Conservation (phyloP, 2,797 vertebrate genomes). For the Chrysocyon brachyurus region DNA sequence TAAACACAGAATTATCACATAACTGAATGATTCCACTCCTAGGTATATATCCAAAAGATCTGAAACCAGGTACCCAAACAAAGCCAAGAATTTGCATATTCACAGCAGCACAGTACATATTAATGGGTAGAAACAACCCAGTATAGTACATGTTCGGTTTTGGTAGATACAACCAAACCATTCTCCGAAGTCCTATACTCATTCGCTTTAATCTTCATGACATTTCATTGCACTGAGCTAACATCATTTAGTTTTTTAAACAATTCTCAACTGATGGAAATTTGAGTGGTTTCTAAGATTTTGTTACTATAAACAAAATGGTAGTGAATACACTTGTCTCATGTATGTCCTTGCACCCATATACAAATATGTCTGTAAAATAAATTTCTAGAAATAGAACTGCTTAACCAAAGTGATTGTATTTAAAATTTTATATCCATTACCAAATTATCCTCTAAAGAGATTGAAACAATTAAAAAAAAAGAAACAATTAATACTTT, state of each 20-base stretch:
- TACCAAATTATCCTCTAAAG: slow-evolving; percentile 54
- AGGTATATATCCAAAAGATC: not conserved
- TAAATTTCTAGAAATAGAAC: slow-evolving; percentile 57
- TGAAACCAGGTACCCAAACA: not conserved
- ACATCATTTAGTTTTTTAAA: not conserved
- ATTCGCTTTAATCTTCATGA: not conserved
- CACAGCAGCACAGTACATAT: not conserved
- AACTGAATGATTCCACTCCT: not conserved
- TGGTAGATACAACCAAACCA: not conserved
- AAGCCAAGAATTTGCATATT: not conserved
- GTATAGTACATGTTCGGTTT: not conserved
- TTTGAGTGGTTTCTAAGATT: not conserved
- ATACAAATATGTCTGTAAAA: not conserved
- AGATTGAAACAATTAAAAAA: not conserved
- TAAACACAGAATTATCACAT: not conserved
- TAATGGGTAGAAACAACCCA: not conserved
- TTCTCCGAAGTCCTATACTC: not conserved
- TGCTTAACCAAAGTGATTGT: not conserved
- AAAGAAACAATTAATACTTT: not conserved
- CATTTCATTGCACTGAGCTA: not conserved
- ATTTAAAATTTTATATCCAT: slow-evolving; percentile 7
- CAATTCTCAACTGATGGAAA: not conserved
- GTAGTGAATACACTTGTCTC: not conserved
- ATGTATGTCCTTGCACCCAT: not conserved
- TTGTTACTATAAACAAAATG: slow-evolving; percentile 29